Evolutionary conservation across 2,888 invertebrate species (phyloP), one percentile per base, ranked within the genome.

Genomic region (Cephalotes varians): DNA sequence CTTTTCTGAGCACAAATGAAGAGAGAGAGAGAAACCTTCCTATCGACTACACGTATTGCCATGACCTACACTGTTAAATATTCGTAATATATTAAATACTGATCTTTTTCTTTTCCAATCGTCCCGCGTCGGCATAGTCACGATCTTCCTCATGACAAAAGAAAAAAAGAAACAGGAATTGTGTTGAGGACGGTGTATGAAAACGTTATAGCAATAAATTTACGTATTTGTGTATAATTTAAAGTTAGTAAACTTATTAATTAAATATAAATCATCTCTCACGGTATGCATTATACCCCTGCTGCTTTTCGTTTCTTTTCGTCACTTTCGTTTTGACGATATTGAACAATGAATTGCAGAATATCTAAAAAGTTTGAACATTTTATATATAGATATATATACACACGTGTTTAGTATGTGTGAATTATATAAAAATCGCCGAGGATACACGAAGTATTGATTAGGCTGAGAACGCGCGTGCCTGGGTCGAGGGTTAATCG

Each of bases 141-240:
- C 86, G 87, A 89, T 90, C 88, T 90, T 90, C 84, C 87, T 90
- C 83, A 79, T 76, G 37, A 79, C 34, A 71, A 82, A 80, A 87
- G 85, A 89, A 87, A 85, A 87, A 86, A 86, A 88, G 84, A 89
- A 87, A 85, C 87, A 87, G 91, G 90, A 91, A 91, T 91, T 90
- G 89, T 89, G 90, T 89, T 87, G 88, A 91, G 89, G 89, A 91
- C 89, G 91, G 88, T 91, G 90, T 88, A 91, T 90, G 90, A 91
- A 62, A 92, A 90, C 87, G 91, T 91, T 91, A 92, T 91, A 92
- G 91, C 92, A 92, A 92, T 92, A 92, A 91, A 91, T 91, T 90
- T 92, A 91, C 91, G 92, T 91, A 92, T 91, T 91, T 92, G 91
- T 92, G 91, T 92, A 91, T 91, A 91, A 91, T 92, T 92, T 91